phyloP scores from a whole-genome alignment of 2,797 vertebrate species.

The Alfaro cultratus region DNA sequence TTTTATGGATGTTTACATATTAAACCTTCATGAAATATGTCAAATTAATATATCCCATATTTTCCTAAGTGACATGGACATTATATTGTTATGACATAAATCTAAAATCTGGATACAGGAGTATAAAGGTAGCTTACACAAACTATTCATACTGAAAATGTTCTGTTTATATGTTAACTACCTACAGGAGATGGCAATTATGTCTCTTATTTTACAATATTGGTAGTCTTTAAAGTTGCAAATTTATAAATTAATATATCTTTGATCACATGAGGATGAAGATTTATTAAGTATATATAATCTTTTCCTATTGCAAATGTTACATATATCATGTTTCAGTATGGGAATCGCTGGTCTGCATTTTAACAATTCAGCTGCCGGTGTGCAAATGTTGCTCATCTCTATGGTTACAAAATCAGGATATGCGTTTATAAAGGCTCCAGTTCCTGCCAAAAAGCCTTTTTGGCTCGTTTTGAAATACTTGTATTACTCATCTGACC shows the following conservation, averaged over 20 bases:
- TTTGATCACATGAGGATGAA: background rate
- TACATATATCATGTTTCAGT: background rate
- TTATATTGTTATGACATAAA: background rate
- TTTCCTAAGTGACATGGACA: background rate
- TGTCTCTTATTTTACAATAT: background rate
- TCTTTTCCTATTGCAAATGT: background rate
- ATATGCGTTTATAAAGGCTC: slow-evolving; percentile 21
- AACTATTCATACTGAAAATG: background rate
- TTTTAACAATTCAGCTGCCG: background rate
- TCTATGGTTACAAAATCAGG: slow-evolving; percentile 48
- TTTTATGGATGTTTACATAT: background rate
- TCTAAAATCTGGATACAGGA: background rate
- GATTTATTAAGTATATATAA: background rate
- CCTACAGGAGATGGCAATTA: background rate
- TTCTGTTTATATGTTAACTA: background rate
- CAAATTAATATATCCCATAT: background rate
- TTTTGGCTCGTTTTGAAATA: slow-evolving; percentile 58
- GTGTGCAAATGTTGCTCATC: slow-evolving; percentile 6
- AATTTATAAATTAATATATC: background rate
- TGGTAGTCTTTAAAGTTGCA: background rate
- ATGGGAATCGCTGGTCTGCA: background rate
- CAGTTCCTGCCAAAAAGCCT: slow-evolving; percentile 46
- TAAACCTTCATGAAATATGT: background rate
- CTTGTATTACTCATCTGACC: slow-evolving; percentile 58
- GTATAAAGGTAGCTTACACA: background rate